Base-by-base conservation (phyloP, 2,113 vertebrate genomes). In the Clarias batrachus region DNA sequence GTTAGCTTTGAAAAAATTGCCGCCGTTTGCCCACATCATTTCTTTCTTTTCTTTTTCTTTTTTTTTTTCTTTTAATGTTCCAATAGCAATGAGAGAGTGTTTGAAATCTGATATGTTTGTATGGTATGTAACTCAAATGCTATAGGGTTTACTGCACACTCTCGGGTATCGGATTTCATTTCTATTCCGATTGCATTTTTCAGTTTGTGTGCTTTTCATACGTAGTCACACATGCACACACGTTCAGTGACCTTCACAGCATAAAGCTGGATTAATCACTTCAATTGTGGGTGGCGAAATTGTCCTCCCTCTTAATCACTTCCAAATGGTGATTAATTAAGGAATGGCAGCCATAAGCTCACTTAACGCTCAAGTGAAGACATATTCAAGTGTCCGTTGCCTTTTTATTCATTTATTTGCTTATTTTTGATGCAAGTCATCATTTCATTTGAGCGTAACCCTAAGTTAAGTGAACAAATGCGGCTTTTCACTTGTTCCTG, bases 301-400 rank as follows among this genome's bases (percentile, higher is more conserved):
- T 91, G 91, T 93, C 93, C 93, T 93, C 93, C 93, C 90, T 90
- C 92, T 93, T 93, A 94, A 95, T 94, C 93, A 93, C 92, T 92
- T 93, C 88, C 91, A 94, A 94, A 95, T 91, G 89, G 94, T 93
- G 94, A 95, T 95, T 95, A 92, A 95, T 95, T 92, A 78, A 77
- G 41, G 41, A 90, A 92, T 93, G 91, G 90, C 90, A 87, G 88
- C 30, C 89, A 77, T 83, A 62, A 90, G 91, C 90, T 89, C 87
- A 89, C 89, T 89, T 91, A 92, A 94, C 91, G 90, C 92, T 92
- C 87, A 87, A 90, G 56, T 91, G 90, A 93, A 91, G 92, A 66
- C 82, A 59, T 71, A 52, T 66, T 81, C 11, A 65, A 68, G 21
- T 80, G 56, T 60, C 27, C 3, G 4, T 37, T 41, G n/a, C 12